Base-by-base conservation (phyloP, 2,888 invertebrate species). In the Lycophotia porphyrea region DNA sequence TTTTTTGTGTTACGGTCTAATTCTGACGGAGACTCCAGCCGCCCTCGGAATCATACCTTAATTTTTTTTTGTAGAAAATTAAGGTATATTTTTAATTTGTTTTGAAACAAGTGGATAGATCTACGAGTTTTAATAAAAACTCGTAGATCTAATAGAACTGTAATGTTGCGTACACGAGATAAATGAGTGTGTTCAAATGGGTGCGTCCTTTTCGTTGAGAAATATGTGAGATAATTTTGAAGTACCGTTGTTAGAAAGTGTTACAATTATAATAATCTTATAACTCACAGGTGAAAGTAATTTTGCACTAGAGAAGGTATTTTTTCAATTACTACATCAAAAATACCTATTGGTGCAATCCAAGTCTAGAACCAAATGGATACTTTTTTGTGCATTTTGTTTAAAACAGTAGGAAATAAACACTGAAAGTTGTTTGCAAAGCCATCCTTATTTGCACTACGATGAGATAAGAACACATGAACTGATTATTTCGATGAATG, bases 391-490 rank as follows among this genome's bases (percentile, higher is more conserved):
- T 81, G 75, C 73, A 63, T 63, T 60, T 70, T 68, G 55, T 61
- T 21, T 58, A 36, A 34, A 44, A 84, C 85, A 74, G 82, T 60
- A 31, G 36, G 11, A 52, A 60, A 49, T 74, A 27, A 60, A 74
- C 21, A 42, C 3, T 61, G 49, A 55, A 66, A 58, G 18, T 71
- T 13, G 68, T 47, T 39, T 27, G 1, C 34, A 71, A 81, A 77
- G 82, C 71, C 82, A 77, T 83, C 82, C 2, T 60, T 83, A 81
- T 81, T 13, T 31, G 52, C 69, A 71, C 27, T 74, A 55, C 13
- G 77, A 81, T 71, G 63, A 71, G 60, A 5, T 81, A 76, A 24
- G 73, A 85, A 82, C 83, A 64, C 65, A 71, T 3, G 34, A 65
- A 74, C 39, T 82, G 83, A 65, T 60, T 66, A 58, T 15, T 55